These are phyloP conservation scores for Magallana gigas DNA, from an alignment of 1,140 invertebrate genomes.

Conservation along the genomic window DNA sequence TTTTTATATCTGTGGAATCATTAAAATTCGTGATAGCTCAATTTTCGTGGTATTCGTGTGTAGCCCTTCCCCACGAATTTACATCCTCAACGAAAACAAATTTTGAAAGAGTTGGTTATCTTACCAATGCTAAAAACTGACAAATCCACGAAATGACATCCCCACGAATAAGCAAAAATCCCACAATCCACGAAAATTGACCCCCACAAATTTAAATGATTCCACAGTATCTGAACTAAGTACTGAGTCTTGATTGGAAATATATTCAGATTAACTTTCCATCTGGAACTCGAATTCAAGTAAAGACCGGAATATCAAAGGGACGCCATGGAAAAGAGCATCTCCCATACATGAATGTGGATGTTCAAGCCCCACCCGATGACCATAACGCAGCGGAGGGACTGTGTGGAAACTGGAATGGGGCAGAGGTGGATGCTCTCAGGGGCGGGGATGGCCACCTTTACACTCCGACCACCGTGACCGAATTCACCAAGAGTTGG, in stretches of 20 bases:
- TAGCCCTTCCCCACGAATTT: no score
- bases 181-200: no score
- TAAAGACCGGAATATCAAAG: conserved; percentile 33
- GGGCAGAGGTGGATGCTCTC: conserved; percentile 51
- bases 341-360: conserved; percentile 52
- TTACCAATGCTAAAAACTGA: no score
- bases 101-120: no score
- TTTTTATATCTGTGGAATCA: no score
- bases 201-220: no score
- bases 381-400: conserved; percentile 55
- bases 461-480: neutral
- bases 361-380: conserved; percentile 59
- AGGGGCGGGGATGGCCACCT: conserved; percentile 44
- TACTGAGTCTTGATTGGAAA: neutral
- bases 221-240: no score
- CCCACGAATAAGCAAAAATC: no score
- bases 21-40: no score
- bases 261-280: conserved; percentile 59
- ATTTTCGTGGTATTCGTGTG: no score
- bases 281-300: conserved; percentile 60
- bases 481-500: neutral
- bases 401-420: conserved; percentile 62
- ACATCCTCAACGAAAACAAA: no score
- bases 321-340: neutral
- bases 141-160: no score